Conservation (phyloP, 2,113 vertebrate genomes). For the Carassius auratus region DNA sequence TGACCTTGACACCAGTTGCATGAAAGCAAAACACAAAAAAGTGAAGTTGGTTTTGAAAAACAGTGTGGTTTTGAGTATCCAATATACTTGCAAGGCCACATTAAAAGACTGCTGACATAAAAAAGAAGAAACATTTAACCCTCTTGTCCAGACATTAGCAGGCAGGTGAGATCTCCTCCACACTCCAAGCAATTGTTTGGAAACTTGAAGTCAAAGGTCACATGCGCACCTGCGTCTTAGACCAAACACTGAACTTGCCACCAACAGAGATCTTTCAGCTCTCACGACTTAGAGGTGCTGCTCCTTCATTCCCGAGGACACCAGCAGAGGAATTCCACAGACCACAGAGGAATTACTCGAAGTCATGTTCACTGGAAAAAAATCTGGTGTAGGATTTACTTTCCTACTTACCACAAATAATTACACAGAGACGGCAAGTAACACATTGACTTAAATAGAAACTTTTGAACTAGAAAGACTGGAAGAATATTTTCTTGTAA, state of each 20-base stretch:
- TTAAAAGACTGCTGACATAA: not conserved
- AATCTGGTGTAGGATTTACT: not conserved
- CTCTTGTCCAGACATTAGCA: conserved; percentile 21
- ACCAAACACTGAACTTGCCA: conserved; percentile 74
- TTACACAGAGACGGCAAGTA: not conserved
- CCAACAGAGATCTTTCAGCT: conserved; percentile 59
- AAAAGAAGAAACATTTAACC: not conserved
- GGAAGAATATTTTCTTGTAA: not conserved
- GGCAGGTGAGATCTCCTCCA: conserved; percentile 48
- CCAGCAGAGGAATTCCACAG: conserved; percentile 6
- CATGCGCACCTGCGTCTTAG: conserved; percentile 74
- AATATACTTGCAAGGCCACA: not conserved
- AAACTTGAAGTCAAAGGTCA: conserved; percentile 71
- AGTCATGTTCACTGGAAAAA: not conserved
- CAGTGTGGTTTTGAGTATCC: not conserved
- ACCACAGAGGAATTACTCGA: not conserved
- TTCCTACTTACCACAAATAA: not conserved
- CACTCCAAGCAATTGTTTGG: conserved; percentile 53
- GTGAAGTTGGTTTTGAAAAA: not conserved
- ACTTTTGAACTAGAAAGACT: not conserved
- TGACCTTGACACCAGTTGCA: not conserved
- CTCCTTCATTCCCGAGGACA: conserved; percentile 28
- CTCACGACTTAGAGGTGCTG: not conserved
- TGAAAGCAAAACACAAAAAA: not conserved
- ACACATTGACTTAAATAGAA: not conserved